phyloP scores from a whole-genome alignment of 2,888 invertebrate genomes.

The Lepetodrilus schrolli region DNA sequence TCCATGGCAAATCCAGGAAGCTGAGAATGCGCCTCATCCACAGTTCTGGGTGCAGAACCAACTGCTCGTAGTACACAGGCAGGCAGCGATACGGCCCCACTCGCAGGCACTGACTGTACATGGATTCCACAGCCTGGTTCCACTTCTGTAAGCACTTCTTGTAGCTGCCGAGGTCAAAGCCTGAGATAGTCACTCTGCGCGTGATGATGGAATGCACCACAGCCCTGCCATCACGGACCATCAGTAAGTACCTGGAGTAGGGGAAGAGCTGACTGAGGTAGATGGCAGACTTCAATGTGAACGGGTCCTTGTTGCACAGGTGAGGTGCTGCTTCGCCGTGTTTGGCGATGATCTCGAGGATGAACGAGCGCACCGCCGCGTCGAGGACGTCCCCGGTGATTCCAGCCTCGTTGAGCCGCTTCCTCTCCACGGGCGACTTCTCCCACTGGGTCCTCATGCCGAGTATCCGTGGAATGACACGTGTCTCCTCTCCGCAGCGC shows the following conservation, averaged over 20 bases:
- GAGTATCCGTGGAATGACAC: conserved; percentile 95
- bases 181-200: conserved; percentile 90
- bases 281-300: conserved; percentile 95
- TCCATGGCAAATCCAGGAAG: conserved; percentile 95
- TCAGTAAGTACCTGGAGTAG: conserved; percentile 96
- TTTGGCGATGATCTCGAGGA: conserved; percentile 84
- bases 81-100: conserved; percentile 81
- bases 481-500: conserved; percentile 94
- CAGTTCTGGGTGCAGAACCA: conserved; percentile 92
- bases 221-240: conserved; percentile 98
- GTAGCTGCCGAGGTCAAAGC: conserved; percentile 94
- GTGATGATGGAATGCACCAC: conserved; percentile 98
- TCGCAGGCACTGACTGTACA: conserved; percentile 79
- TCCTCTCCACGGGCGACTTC: conserved; percentile 80
- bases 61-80: conserved; percentile 95
- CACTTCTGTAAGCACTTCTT: conserved; percentile 94
- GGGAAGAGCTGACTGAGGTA: conserved; percentile 96
- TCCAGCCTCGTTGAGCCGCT: conserved; percentile 64
- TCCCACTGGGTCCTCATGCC: conserved; percentile 96
- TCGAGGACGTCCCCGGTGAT: conserved; percentile 93
- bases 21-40: conserved; percentile 90
- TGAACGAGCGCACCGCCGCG: conserved; percentile 96
- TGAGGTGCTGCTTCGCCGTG: conserved; percentile 94
- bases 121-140: conserved; percentile 94
- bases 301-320: conserved; percentile 98